phyloP scores from a whole-genome alignment of 2,888 invertebrate species.

The Sylvicola cinctus region DNA sequence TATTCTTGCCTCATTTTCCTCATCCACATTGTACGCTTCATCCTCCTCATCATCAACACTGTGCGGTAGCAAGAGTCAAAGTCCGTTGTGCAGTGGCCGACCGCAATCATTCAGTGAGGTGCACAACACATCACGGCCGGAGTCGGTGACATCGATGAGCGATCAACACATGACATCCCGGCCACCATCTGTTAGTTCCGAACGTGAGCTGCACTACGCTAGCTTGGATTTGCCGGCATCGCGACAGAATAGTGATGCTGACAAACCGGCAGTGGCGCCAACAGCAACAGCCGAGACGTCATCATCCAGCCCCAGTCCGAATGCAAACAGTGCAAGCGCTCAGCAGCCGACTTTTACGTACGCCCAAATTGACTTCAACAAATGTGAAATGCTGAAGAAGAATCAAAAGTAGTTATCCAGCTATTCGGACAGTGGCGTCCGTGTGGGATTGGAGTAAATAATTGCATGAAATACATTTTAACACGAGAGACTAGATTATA shows the following conservation, averaged over 20 bases:
- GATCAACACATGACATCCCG: conserved; percentile 12
- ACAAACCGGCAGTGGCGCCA: conserved; percentile 10
- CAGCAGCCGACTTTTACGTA: conserved; percentile 32
- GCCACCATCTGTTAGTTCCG: conserved; percentile 19
- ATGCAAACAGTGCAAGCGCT: conserved; percentile 13
- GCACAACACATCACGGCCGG: conserved; percentile 15
- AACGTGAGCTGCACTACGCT: conserved; percentile 38
- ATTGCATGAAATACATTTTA: too few species aligned
- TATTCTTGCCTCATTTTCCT: conserved; percentile 7
- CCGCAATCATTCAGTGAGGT: conserved; percentile 9
- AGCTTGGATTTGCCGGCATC: conserved; percentile 33
- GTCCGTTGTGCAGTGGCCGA: conserved; percentile 7
- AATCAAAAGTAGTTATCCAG: too few species aligned
- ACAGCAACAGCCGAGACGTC: conserved; percentile 2
- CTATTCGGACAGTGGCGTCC: too few species aligned
- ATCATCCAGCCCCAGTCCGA: conserved; percentile 15
- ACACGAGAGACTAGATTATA: too few species aligned
- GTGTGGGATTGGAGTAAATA: too few species aligned
- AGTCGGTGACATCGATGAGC: conserved; percentile 16
- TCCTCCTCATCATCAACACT: conserved; percentile 10
- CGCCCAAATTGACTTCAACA: conserved; percentile 63
- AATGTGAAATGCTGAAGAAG: conserved; percentile 30
- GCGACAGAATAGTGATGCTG: conserved; percentile 18
- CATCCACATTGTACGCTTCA: conserved; percentile 6
- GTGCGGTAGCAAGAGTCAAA: conserved; percentile 12